phyloP scores from a whole-genome alignment of 2,888 invertebrate species.

The Apodemia duryi region DNA sequence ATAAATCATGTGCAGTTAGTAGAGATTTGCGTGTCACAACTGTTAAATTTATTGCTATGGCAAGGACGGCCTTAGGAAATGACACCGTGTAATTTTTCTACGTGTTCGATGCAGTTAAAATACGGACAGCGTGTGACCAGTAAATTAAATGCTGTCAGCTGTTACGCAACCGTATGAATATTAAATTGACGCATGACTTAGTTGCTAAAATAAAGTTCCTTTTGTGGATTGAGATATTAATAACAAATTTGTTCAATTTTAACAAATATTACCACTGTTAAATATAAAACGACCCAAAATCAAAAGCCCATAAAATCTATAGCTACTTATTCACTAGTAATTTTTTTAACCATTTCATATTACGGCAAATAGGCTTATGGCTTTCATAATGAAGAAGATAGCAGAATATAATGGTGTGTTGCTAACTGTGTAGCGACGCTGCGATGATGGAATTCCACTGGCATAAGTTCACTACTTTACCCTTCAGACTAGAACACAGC shows the following conservation, averaged over 20 bases:
- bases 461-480: too few species aligned
- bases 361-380: too few species aligned
- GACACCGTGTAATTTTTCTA: constrained; percentile 35
- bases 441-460: too few species aligned
- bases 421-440: too few species aligned
- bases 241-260: not conserved
- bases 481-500: too few species aligned
- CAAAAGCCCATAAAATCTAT: too few species aligned
- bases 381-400: too few species aligned
- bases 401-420: too few species aligned
- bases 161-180: not conserved
- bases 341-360: too few species aligned
- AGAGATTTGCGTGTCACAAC: constrained; percentile 69
- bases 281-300: too few species aligned
- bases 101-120: constrained; percentile 21
- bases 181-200: not conserved
- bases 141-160: not conserved
- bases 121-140: not conserved
- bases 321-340: too few species aligned
- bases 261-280: too few species aligned
- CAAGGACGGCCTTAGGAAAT: constrained; percentile 53
- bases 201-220: not conserved
- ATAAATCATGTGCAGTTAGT: constrained; percentile 65
- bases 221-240: not conserved
- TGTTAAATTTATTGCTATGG: constrained; percentile 55